A percentile compares a stretch with the other conserved stretches of the same genome.
These are phyloP conservation scores for Mobula hypostoma DNA, from an alignment of 2,113 vertebrate species.

Conservation along the genomic window DNA sequence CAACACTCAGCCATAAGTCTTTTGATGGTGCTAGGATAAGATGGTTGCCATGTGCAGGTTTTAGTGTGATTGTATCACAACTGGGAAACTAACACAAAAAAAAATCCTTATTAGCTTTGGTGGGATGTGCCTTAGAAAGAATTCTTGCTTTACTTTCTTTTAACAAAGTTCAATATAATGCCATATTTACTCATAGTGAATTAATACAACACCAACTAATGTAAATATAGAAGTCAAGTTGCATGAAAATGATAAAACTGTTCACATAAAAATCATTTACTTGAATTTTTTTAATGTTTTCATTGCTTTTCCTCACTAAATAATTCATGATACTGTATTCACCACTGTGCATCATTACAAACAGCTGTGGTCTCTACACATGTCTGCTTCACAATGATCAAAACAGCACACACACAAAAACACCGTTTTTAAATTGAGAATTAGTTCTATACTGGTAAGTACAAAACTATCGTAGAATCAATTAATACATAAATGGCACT, in stretches of 20 bases:
- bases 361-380: constrained; percentile 35
- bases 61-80: constrained; percentile 13
- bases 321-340: constrained; percentile 36
- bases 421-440: constrained; percentile 36
- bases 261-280: constrained; percentile 29
- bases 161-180: not conserved
- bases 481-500: constrained; percentile 23
- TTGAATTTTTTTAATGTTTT: constrained; percentile 33
- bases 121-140: not conserved
- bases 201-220: not conserved
- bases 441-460: constrained; percentile 25
- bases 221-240: not conserved
- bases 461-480: constrained; percentile 36
- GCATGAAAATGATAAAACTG: not conserved
- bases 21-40: constrained; percentile 5
- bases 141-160: not conserved
- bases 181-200: not conserved
- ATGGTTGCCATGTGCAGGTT: constrained; percentile 13
- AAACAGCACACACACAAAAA: constrained; percentile 15
- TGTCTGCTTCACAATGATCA: constrained; percentile 36
- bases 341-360: constrained; percentile 37
- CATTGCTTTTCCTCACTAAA: constrained; percentile 32
- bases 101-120: not conserved
- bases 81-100: not conserved
- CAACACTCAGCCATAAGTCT: not conserved